Percentiles rank a stretch among this genome's conserved stretches.
Evolutionary conservation across 2,797 vertebrate genomes (phyloP).

Genomic region (Syngnathus acus): DNA sequence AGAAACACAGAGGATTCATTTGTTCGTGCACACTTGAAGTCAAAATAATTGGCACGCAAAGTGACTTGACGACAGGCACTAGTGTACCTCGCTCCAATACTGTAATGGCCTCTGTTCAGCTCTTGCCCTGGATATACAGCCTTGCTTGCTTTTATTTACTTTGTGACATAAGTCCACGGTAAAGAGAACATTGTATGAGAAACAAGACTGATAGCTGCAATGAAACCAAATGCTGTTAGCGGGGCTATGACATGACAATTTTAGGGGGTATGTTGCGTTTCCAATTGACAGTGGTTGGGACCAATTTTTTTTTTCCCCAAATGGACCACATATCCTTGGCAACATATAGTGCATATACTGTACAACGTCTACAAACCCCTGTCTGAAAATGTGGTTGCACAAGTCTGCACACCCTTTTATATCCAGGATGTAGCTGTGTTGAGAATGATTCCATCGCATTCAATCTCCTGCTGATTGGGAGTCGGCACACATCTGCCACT

Average conservation of each 20-base stretch:
- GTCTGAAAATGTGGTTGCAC: not conserved
- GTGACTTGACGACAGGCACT: too few species aligned
- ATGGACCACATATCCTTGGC: not conserved
- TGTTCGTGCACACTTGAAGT: too few species aligned
- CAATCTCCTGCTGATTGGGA: not conserved
- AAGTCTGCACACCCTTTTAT: not conserved
- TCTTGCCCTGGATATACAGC: not conserved
- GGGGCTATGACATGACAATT: not conserved
- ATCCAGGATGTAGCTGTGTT: not conserved
- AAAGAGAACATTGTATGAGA: slow-evolving; percentile 1
- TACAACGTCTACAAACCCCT: too few species aligned
- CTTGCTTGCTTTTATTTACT: not conserved
- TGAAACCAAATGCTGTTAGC: not conserved
- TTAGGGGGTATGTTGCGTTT: not conserved
- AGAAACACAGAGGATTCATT: too few species aligned
- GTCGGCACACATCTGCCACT: too few species aligned
- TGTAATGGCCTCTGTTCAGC: too few species aligned
- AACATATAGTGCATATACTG: not conserved
- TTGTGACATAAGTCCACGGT: not conserved
- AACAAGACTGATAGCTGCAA: not conserved
- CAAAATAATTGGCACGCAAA: too few species aligned
- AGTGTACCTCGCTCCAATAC: too few species aligned
- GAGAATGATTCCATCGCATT: not conserved
- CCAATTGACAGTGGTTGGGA: not conserved
- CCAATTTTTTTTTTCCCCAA: not conserved